Evolutionary conservation across 2,797 vertebrate genomes (phyloP).

Genomic region (Mastacembelus armatus): DNA sequence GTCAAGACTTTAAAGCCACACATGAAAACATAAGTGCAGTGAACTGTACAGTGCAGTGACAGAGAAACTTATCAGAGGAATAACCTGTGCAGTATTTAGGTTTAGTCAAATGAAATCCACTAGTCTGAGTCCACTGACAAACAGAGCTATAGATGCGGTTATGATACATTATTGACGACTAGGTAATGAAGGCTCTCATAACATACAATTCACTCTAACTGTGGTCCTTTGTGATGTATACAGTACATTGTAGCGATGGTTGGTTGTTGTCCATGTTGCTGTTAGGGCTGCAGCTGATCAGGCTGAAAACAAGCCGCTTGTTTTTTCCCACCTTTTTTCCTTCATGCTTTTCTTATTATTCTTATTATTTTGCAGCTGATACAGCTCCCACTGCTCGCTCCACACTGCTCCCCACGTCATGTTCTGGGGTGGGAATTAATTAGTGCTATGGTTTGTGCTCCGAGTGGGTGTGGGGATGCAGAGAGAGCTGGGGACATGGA

Average conservation of each 20-base stretch:
- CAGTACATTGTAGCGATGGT: neutral
- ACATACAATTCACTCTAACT: conserved; percentile 6
- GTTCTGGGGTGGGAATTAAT: conserved; percentile 66
- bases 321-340: conserved; percentile 13
- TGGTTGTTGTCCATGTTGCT: neutral
- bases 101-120: no score
- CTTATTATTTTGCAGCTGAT: conserved; percentile 49
- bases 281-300: neutral
- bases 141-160: conserved; percentile 32
- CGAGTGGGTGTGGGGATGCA: conserved; percentile 33
- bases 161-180: conserved; percentile 64
- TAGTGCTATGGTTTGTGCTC: conserved; percentile 55
- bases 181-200: conserved; percentile 20
- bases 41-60: neutral
- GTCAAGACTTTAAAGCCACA: neutral
- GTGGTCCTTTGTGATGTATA: neutral
- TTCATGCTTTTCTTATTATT: conserved; percentile 37
- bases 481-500: conserved; percentile 35
- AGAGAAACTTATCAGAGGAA: conserved; percentile 11
- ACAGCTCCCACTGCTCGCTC: conserved; percentile 20
- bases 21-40: neutral
- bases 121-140: conserved; percentile 57
- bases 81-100: no score
- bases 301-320: conserved; percentile 1
- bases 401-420: conserved; percentile 30